These are phyloP conservation scores for Cataglyphis altisquamis DNA, from an alignment of 2,888 invertebrate species.

Conservation along the genomic window DNA sequence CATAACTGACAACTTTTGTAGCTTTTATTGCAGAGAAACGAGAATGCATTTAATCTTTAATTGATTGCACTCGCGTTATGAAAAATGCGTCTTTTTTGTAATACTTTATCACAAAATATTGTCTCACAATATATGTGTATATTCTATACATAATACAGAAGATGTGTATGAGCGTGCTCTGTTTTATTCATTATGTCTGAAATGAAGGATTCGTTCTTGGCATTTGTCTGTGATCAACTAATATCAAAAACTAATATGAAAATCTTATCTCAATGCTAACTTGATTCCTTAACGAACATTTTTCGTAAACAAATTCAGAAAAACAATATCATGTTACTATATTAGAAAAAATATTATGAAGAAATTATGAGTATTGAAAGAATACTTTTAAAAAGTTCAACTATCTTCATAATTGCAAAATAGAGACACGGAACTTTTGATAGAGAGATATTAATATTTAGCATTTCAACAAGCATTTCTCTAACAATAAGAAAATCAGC, in stretches of 20 bases:
- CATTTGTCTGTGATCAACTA: conserved; percentile 7
- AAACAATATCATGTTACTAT: neutral
- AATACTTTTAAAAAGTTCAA: neutral
- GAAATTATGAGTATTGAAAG: neutral
- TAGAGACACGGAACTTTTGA: neutral
- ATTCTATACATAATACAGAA: conserved; percentile 48
- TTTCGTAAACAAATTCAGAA: neutral
- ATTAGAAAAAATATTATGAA: neutral
- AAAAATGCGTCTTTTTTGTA: conserved; percentile 54
- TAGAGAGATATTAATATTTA: neutral
- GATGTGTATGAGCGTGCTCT: neutral
- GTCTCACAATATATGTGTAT: conserved; percentile 17
- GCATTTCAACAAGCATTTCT: neutral
- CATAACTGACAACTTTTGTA: neutral
- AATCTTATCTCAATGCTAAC: neutral
- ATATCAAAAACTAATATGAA: neutral
- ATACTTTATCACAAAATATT: conserved; percentile 42
- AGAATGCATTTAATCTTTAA: conserved; percentile 16
- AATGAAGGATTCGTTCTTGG: conserved; percentile 17
- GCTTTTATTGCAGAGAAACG: conserved; percentile 9
- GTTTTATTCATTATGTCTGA: conserved; percentile 57
- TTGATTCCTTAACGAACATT: neutral
- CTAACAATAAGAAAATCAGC: neutral
- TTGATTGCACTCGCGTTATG: conserved; percentile 51
- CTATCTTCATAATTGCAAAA: neutral